Base-by-base conservation (phyloP, 2,113 vertebrate genomes). In the Ramphastos sulfuratus region DNA sequence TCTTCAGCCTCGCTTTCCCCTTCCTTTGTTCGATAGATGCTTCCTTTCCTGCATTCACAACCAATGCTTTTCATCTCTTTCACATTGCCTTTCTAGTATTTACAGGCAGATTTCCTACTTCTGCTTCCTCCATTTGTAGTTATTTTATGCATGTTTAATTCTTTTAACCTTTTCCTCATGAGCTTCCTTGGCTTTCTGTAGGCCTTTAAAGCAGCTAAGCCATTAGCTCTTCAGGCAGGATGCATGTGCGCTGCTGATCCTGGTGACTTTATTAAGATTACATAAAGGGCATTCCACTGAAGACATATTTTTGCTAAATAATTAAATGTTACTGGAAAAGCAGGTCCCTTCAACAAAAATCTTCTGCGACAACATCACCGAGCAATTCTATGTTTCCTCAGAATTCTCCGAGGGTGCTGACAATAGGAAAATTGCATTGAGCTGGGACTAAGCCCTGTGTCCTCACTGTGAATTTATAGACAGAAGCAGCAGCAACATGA, bases 181-280 rank as follows among this genome's bases (percentile, higher is more conserved):
- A 67, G 18, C 52, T 87, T 85, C 87, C 28, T n/a, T 39, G 66
- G 71, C 21, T 74, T 91, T 87, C 66, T 25, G 5, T 77, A 33
- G 71, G 52, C 63, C 71, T 84, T 76, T 44, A 48, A 83, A 77
- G 56, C 25, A 77, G 48, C 74, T 82, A 35, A 88, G 75, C 24
- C n/a, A 69, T 86, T n/a, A 79, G 71, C 66, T 79, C 82, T 77
- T 82, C 70, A 67, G 64, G 39, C 50, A 80, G 60, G 58, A 76
- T 85, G 35, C 54, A n/a, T 12, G 14, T 72, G 61, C 70, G 73
- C 19, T 7, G 1, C 48, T 91, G 73, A 46, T 75, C 74, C 65
- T 44, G 59, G 84, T 71, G 89, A 85, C 91, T 94, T 94, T 91
- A 86, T 89, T 82, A 93, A 84, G 79, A 83, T 78, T 73, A 92